Base-by-base conservation (phyloP, 92 coral and sea anemone genomes). In the Desmophyllum pertusum region DNA sequence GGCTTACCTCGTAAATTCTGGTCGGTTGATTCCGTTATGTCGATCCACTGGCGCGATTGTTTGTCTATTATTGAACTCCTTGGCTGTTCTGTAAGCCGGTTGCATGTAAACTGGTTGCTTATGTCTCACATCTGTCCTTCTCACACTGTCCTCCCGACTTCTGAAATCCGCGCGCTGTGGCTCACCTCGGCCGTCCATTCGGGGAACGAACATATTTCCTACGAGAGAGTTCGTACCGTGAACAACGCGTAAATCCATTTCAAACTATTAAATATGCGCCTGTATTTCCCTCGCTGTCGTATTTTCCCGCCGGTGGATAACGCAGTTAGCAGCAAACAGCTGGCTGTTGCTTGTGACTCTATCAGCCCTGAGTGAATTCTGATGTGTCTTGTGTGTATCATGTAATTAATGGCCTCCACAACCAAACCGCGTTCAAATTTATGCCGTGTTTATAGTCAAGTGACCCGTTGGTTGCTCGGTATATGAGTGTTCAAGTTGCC, bases 1-100 rank as follows among this genome's bases (percentile, higher is more conserved):
- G 3, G 19, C 93, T 31, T 70, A 89, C 93, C 93, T 89, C 31
- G 89, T 89, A 75, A 80, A 89, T 35, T 76, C 82, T 11, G 93
- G 93, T 21, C 85, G 79, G 10, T 59, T 83, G 11, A 38, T 67
- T 70, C 91, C 75, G 38, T 64, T 75, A 48, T 23, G 84, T 17
- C 83, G 67, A 8, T 88, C 91, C 3, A 57, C 35, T 17, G 61
- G 46, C 29, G 69, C 29, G 69, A 73, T 68, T 61, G 66, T 70
- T 68, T 80, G 87, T 35, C 73, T 38, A 14, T 73, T 35, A 37
- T 80, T 89, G 64, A 85, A 30, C 27, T 89, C 93, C 80, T 81
- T 89, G 74, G 67, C 29, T 40, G 76, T 45, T 23, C 80, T 66
- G 33, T 50, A 77, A 35, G 79, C 77, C 33, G 93, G 76, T 67